phyloP scores from a whole-genome alignment of 1,140 invertebrate species.

The Dolichoris vasculosae region DNA sequence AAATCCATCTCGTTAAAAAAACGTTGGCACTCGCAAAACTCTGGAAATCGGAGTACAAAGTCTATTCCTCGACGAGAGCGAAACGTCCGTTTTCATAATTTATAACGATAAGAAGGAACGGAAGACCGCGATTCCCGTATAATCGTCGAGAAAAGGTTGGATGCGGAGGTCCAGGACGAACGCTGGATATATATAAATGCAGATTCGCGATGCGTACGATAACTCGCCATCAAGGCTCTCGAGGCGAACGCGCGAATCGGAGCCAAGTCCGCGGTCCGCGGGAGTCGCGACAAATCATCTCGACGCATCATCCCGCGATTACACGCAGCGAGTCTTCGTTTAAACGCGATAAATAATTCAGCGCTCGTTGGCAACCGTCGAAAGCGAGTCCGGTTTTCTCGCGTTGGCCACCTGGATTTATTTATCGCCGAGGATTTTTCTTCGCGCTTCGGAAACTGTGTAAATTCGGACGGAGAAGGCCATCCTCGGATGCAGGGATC shows the following conservation, averaged over 20 bases:
- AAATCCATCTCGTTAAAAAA: no score
- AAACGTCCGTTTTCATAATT: neutral
- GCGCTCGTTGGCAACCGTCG: slow-evolving; percentile 62
- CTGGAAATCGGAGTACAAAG: no score
- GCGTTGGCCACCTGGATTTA: slow-evolving; percentile 20
- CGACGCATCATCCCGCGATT: slow-evolving; percentile 73
- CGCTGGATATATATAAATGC: neutral
- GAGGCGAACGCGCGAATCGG: slow-evolving; percentile 49
- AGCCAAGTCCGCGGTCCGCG: slow-evolving; percentile 58
- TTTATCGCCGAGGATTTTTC: slow-evolving; percentile 9
- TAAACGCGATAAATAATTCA: slow-evolving; percentile 73
- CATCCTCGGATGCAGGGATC: no score
- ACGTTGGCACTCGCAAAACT: no score
- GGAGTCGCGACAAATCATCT: slow-evolving; percentile 71
- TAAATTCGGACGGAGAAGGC: no score
- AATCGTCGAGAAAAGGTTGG: neutral
- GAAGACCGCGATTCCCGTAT: neutral
- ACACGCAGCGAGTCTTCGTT: slow-evolving; percentile 72
- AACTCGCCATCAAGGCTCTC: slow-evolving; percentile 62
- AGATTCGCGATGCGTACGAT: slow-evolving; percentile 51
- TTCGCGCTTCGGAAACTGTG: slow-evolving; percentile 9
- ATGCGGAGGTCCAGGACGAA: neutral
- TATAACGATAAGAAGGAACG: neutral
- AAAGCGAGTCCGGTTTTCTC: neutral
- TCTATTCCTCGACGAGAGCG: neutral